Base-by-base conservation (phyloP, 92 coral and sea anemone species). In the Actinostola sp. region DNA sequence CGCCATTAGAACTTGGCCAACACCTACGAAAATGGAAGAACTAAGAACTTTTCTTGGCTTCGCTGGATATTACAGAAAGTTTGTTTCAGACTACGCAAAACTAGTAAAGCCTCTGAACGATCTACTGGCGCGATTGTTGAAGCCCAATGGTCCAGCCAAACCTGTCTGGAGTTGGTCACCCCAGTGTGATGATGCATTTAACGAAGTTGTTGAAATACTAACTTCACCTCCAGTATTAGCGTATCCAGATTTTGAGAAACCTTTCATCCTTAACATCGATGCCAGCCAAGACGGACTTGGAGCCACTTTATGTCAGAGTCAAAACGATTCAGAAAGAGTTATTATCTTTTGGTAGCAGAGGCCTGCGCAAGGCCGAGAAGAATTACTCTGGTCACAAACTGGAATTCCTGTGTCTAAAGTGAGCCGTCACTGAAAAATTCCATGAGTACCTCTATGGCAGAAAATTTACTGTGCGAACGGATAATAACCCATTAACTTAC, bases 41-140 rank as follows among this genome's bases (percentile, higher is more conserved):
- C 24, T 76, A 29, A 34, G 77, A 59, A 31, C 88, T 0, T 86
- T 86, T 32, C 67, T 81, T 1, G 81, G 84, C 30, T 49, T 85
- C n/a, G 74, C 43, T 5, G 53, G 75, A 20, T 80, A 73, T 59
- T 80, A 85, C 48, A 62, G 81, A 0, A 61, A 65, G 11, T 82
- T 69, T 26, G 63, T 68, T 19, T 73, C 79, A 41, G 60, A 46
- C 17, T 76, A 83, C 31, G 56, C 81, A 6, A 36, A 28, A 29
- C 71, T 43, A n/a, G 82, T 80, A 0, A 75, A 78, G 62, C 73
- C 85, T 10, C 36, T 77, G 33, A 72, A 31, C 56, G 50, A 66
- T 5, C 21, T 24, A 24, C 15, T 78, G 64, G 78, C 68, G 0
- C 46, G 48, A 19, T 50, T 57, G 53, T 15, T 23, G 32, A 57